Base-by-base conservation (phyloP, 2,888 invertebrate species). In the Amphipyra tragopoginis region DNA sequence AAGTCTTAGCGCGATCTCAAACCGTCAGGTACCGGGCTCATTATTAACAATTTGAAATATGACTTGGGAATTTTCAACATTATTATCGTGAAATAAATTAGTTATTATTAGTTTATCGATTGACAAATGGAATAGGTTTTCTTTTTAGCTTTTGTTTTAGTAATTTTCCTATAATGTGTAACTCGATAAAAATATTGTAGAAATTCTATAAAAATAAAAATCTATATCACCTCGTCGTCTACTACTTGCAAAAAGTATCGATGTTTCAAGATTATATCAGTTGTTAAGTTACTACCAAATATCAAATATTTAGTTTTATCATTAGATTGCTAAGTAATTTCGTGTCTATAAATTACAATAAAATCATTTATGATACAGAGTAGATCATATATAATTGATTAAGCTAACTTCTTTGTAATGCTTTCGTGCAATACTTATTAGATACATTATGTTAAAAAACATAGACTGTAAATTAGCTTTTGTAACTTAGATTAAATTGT, bases 1-100 rank as follows among this genome's bases (percentile, higher is more conserved):
- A 92, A 93, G 93, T 93, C 94, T 93, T 94, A 94, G 93, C 93
- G 94, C 93, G 94, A 94, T 93, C 93, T 93, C 92, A 82, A 91
- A 91, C 90, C 92, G 92, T 94, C 94, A 94, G 94, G 93, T 93
- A 94, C 93, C 89, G 86, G 88, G 92, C 92, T 93, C 93, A 94
- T 94, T 93, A 93, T 93, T 93, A 93, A 92, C 90, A 90, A 90
- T 93, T 92, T 93, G 93, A 94, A 93, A 91, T 93, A 94, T 94
- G 93, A 91, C 91, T 92, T 84, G 88, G 88, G 86, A 84, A 86
- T 90, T 92, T 92, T 90, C 85, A 89, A 90, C 86, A 88, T 86
- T 89, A 82, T 82, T 84, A 84, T 87, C 83, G 79, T 84, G 79
- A 85, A 80, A 88, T 88, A 89, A 89, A 90, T 90, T 89, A 87